A percentile compares a stretch with the other conserved stretches of the same genome.
Evolutionary conservation across 1,140 invertebrate genomes (phyloP).

Genomic region (Onthophagus taurus): DNA sequence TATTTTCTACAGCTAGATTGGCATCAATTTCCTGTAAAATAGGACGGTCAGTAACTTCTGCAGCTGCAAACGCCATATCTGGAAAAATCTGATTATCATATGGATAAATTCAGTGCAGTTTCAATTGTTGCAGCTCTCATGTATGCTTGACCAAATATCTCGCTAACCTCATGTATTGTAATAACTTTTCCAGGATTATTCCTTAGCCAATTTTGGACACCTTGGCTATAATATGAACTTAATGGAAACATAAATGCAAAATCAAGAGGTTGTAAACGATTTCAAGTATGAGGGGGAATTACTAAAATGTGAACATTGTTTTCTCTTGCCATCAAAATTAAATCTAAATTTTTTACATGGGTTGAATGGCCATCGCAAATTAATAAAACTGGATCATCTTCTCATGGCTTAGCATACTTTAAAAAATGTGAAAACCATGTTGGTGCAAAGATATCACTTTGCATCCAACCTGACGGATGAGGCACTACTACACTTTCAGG

Average conservation of each 20-base stretch:
- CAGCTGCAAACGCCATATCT: no score
- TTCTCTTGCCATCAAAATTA: no score
- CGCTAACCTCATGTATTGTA: not conserved
- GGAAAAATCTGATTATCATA: no score
- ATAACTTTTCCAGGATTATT: slow-evolving; percentile 8
- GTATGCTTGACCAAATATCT: slow-evolving; percentile 1
- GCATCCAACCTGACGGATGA: slow-evolving; percentile 25
- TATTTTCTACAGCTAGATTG: no score
- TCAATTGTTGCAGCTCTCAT: slow-evolving; percentile 1
- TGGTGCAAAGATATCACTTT: slow-evolving; percentile 28
- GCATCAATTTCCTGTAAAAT: no score
- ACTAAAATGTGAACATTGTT: no score
- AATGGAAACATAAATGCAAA: slow-evolving; percentile 35
- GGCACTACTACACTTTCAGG: slow-evolving; percentile 20
- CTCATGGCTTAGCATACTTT: slow-evolving; percentile 16
- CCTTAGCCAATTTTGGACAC: slow-evolving; percentile 21
- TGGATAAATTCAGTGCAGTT: no score
- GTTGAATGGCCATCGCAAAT: slow-evolving; percentile 24
- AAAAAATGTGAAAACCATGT: slow-evolving; percentile 26
- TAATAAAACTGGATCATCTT: slow-evolving; percentile 17
- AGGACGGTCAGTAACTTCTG: no score
- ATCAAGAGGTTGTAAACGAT: slow-evolving; percentile 38
- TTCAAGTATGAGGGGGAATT: slow-evolving; percentile 31
- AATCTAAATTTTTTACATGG: slow-evolving; percentile 4
- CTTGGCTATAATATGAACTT: slow-evolving; percentile 23